Evolutionary conservation across 35 echinoderm and acorn worm species (phyloP), one percentile per base, ranked within the genome.

Genomic region (Apostichopus parvimensis): DNA sequence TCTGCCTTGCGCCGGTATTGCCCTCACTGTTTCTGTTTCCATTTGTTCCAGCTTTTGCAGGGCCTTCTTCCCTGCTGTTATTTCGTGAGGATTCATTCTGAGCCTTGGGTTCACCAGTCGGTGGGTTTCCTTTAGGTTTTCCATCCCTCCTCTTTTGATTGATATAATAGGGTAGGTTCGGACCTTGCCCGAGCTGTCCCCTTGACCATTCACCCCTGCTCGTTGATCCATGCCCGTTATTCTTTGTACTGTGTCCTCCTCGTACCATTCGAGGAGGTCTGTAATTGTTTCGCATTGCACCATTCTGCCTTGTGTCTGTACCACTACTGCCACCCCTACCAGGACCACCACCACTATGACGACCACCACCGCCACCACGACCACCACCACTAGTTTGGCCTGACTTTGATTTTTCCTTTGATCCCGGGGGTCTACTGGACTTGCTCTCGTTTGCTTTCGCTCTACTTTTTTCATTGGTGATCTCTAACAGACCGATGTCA

Each of bases 401-500:
- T 22, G 54, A 6, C 20, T 13, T 60, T n/a, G 81, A 58, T 20
- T 84, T 84, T 55, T 18, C 6, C 6, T 6, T 59, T 84, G 81
- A 15, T 21, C 81, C 53, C 18, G 54, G 20, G 7, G 15, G 56
- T 20, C 57, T 58, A 15, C 17, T 84, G 20, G 11, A 75, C 5
- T 84, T 59, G 8, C 21, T 54, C 17, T 84, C 52, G 54, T 84
- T 54, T 58, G 17, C 23, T 84, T 23, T 23, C 1, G 54, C 5
- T 58, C 52, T 84, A 10, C 54, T 59, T 24, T 18, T 84, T n/a
- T 84, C 57, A 84, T 84, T 59, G 57, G 55, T 84, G 5, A 84
- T 84, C 57, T 84, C 81, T n/a, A 84, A 18, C 81, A 55, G 81
- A 10, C 81, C 81, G 14, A 84, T 59, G 52, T 84, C 81, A 58